Conservation (phyloP, 2,888 invertebrate genomes). For the Hirtodrosophila alboralis region DNA sequence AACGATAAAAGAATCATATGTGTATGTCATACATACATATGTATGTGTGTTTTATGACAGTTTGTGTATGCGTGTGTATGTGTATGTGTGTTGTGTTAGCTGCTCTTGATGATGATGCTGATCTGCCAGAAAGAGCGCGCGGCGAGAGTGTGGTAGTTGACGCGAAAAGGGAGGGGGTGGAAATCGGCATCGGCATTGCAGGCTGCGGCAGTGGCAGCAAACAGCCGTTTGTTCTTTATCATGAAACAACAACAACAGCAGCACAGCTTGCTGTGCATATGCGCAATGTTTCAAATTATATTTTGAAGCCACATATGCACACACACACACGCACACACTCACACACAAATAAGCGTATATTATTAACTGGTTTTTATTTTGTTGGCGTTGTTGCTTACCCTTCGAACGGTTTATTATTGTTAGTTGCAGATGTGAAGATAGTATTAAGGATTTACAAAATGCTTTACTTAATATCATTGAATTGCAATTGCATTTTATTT, state of each 20-base stretch:
- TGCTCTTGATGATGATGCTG: constrained; percentile 57
- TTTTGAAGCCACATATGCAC: constrained; percentile 57
- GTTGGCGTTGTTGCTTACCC: constrained; percentile 52
- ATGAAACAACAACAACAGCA: constrained; percentile 23
- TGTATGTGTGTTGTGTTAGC: constrained; percentile 27
- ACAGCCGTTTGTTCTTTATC: constrained; percentile 72
- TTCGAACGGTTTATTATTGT: constrained; percentile 19
- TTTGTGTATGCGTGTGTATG: constrained; percentile 14
- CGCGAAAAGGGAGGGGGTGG: constrained; percentile 54
- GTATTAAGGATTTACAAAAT: constrained; percentile 26
- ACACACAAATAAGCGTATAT: constrained; percentile 19
- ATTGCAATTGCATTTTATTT: constrained; percentile 43
- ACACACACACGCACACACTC: constrained; percentile 18
- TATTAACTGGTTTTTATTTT: constrained; percentile 53
- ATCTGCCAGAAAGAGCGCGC: constrained; percentile 26
- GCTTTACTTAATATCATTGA: constrained; percentile 14
- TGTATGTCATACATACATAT: too few relatives aligned
- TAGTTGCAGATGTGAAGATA: constrained; percentile 30
- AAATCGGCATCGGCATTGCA: constrained; percentile 37
- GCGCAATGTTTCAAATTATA: constrained; percentile 54
- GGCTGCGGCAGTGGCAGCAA: constrained; percentile 44
- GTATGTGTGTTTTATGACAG: constrained; percentile 16
- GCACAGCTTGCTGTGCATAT: constrained; percentile 14
- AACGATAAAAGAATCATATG: constrained; percentile 26
- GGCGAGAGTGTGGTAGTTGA: constrained; percentile 2